A percentile compares a stretch with the other conserved stretches of the same genome.
Conservation (phyloP, 2,888 invertebrate genomes). For the Plagodis pulveraria region DNA sequence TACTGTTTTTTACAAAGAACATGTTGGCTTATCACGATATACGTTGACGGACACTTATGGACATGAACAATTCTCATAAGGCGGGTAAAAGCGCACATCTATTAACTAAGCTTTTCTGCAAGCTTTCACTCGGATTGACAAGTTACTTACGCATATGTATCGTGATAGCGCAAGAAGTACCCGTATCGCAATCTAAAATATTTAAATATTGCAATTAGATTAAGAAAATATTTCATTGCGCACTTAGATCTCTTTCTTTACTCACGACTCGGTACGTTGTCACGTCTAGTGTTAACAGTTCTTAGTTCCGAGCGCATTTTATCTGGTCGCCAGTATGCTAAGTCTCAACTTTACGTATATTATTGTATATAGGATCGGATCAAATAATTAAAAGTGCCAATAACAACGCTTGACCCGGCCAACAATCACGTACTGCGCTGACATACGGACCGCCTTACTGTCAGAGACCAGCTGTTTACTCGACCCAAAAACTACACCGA, state of each 20-base stretch:
- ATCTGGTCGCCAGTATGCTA: conserved; percentile 39
- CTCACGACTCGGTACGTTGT: conserved; percentile 79
- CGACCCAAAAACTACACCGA: conserved; percentile 80
- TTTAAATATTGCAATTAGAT: conserved; percentile 64
- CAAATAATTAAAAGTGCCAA: conserved; percentile 54
- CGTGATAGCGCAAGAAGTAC: conserved; percentile 81
- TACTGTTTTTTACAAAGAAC: conserved; percentile 4
- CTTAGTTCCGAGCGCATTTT: conserved; percentile 72
- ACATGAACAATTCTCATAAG: conserved; percentile 16
- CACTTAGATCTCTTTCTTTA: conserved; percentile 48
- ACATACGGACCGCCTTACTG: conserved; percentile 73
- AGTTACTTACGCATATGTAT: conserved; percentile 82
- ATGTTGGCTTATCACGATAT: conserved; percentile 6
- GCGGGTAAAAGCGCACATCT: conserved; percentile 47
- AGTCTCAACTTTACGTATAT: conserved; percentile 36
- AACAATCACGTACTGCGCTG: conserved; percentile 74
- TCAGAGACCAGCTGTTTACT: conserved; percentile 77
- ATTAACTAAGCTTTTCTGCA: conserved; percentile 46
- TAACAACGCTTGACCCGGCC: conserved; percentile 65
- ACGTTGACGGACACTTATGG: conserved; percentile 18
- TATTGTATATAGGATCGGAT: conserved; percentile 40
- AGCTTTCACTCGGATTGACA: conserved; percentile 44
- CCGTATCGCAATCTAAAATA: conserved; percentile 82
- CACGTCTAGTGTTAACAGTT: conserved; percentile 71
- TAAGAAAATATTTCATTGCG: conserved; percentile 26